Conservation (phyloP, 2,888 invertebrate genomes). For the Acleris sparsana region DNA sequence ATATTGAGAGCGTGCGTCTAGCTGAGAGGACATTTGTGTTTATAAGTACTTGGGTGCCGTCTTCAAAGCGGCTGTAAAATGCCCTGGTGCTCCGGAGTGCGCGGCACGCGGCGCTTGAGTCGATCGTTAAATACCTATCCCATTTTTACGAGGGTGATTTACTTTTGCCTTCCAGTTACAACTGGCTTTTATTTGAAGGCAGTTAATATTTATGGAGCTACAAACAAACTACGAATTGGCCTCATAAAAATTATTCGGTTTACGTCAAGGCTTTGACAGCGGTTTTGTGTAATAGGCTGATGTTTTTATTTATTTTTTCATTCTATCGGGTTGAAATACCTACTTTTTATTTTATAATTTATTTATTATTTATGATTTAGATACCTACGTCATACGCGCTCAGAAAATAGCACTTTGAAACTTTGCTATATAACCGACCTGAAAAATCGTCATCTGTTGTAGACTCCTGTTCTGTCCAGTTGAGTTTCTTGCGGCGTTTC, state of each 20-base stretch:
- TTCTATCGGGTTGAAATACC: background rate
- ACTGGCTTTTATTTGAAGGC: constrained; percentile 24
- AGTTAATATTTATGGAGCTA: constrained; percentile 28
- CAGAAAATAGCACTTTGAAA: too few species aligned
- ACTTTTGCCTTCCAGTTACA: constrained; percentile 15
- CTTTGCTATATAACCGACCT: too few species aligned
- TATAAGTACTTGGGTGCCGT: constrained; percentile 25
- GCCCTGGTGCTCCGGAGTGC: constrained; percentile 24
- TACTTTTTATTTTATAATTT: too few species aligned
- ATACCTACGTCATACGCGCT: too few species aligned
- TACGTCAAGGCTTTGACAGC: constrained; percentile 15
- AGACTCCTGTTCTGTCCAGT: too few species aligned
- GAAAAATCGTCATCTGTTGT: too few species aligned
- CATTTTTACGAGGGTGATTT: constrained; percentile 32
- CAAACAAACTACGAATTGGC: constrained; percentile 21
- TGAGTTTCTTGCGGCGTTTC: too few species aligned
- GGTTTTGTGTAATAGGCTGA: constrained; percentile 15
- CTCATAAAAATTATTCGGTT: constrained; percentile 25
- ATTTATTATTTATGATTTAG: too few species aligned
- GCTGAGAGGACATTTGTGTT: constrained; percentile 42
- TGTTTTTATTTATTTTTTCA: constrained; percentile 4
- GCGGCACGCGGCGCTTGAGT: constrained; percentile 11
- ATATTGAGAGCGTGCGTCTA: constrained; percentile 47
- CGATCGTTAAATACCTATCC: constrained; percentile 27
- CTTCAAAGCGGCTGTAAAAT: constrained; percentile 39